Conservation (phyloP, 2,113 vertebrate species). For the Ochotona curzoniae region DNA sequence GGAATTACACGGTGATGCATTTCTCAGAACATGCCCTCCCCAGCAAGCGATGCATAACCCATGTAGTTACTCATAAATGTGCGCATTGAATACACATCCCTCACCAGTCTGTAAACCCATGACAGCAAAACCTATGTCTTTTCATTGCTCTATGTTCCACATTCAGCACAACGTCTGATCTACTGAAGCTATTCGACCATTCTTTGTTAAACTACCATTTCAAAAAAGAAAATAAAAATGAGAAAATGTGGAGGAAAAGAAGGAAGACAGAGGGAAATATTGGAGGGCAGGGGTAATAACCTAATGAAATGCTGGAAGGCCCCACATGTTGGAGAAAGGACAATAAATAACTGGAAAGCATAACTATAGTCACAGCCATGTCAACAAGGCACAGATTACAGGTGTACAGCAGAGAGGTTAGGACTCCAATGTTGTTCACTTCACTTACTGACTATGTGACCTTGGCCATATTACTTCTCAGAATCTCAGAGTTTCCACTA, state of each 20-base stretch:
- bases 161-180: background rate
- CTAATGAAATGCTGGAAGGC: background rate
- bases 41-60: too few relatives aligned
- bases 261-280: background rate
- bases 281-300: background rate
- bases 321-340: background rate
- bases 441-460: background rate
- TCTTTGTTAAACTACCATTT: background rate
- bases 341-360: background rate
- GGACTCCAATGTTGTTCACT: background rate
- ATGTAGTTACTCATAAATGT: background rate
- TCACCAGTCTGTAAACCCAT: background rate
- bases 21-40: too few relatives aligned
- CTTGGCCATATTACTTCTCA: background rate
- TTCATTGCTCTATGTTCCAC: background rate
- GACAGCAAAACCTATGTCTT: background rate
- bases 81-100: background rate
- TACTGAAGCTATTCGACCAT: too few relatives aligned
- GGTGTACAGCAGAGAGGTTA: background rate
- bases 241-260: background rate
- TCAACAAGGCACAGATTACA: background rate
- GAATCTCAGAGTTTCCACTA: background rate
- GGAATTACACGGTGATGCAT: too few relatives aligned
- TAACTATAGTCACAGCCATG: background rate
- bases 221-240: background rate